These are phyloP conservation scores for Eidolon helvum DNA, from an alignment of 2,113 vertebrate genomes.

Conservation along the genomic window DNA sequence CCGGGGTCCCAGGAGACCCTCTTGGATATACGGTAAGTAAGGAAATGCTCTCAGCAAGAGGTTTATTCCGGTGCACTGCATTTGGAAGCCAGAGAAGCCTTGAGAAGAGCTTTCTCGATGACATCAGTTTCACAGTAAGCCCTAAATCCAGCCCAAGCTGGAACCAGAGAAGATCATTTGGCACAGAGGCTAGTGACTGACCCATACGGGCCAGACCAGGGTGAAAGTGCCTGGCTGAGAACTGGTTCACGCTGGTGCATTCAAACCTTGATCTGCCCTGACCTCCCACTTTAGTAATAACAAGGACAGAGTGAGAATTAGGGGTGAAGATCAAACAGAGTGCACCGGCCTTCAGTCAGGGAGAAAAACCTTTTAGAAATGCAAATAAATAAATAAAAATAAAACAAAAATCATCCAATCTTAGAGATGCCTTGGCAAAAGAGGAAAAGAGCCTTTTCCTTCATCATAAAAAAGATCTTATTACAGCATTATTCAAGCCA, in stretches of 20 bases:
- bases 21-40: neutral
- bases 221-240: neutral
- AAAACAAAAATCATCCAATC: neutral
- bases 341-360: neutral
- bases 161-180: neutral
- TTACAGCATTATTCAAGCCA: conserved; percentile 35
- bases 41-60: neutral
- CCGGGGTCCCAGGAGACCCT: neutral
- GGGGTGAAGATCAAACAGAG: neutral
- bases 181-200: neutral
- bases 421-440: neutral
- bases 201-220: neutral
- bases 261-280: neutral
- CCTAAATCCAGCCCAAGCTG: neutral
- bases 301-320: neutral
- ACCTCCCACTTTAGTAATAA: neutral
- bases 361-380: neutral
- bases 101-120: neutral
- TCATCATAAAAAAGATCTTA: conserved; percentile 48
- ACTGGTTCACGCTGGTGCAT: neutral
- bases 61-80: neutral
- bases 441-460: conserved; percentile 53
- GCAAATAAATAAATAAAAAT: neutral
- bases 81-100: neutral
- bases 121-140: neutral